Evolutionary conservation across 2,888 invertebrate species (phyloP), one percentile per base, ranked within the genome.

Genomic region (Auanema freiburgensis): DNA sequence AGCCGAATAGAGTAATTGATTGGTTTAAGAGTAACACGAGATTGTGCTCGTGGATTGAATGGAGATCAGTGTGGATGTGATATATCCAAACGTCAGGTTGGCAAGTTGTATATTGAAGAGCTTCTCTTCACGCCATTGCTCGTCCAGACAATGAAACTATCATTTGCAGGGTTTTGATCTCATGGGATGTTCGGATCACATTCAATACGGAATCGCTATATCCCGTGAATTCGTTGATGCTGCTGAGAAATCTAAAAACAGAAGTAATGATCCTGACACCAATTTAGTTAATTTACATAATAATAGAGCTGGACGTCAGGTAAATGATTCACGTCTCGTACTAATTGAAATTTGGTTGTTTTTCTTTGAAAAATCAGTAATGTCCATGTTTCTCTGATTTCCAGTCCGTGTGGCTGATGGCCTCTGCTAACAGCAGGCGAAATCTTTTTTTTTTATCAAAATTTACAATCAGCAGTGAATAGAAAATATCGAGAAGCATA

Each of bases 1-100:
- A 58, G 14, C 16, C 42, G 40, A 10, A 25, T 24, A 11, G 25
- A 23, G 53, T 53, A 21, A 53, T 8, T 25, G 53, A 23, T 53
- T 46, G 46, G 6, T 25, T 62, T 46, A 72, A 83, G 85, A 53
- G 84, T 86, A 53, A 87, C 86, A 0, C 79, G 84, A 12, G 84
- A 86, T 57, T 86, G 86, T 77, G 85, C 85, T 23, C 77, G 80
- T 23, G 86, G 86, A 5, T 73, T 83, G 24, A 74, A 72, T 43
- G 79, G 86, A 67, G 84, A 84, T 16, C 83, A 84, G 57, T 87
- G 86, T 67, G 86, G 86, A 10, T 87, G 86, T 72, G 86, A 87
- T 74, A 69, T 73, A 41, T 68, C 74, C n/a, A 72, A 68, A 62
- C 23, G 66, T 64, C 56, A 57, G 62, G 62, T 62, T 46, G 46